phyloP scores from a whole-genome alignment of 2,113 vertebrate genomes.

The Tichodroma muraria region DNA sequence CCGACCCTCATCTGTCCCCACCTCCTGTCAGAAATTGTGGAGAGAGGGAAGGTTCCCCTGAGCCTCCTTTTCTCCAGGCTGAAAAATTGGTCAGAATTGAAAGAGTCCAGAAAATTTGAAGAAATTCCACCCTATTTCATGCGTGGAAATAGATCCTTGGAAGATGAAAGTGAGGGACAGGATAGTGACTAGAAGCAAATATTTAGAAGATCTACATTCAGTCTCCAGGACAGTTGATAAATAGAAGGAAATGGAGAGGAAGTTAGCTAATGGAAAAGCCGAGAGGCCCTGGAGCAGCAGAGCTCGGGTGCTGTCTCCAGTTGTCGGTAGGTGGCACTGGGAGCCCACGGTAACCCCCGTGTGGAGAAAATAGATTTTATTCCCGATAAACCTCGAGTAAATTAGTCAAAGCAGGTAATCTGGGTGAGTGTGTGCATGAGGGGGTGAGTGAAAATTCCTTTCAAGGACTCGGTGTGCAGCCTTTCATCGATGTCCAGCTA shows the following conservation, averaged over 20 bases:
- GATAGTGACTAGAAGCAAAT: not conserved
- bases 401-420: not conserved
- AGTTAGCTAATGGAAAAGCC: conserved; percentile 3
- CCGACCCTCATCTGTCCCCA: not conserved
- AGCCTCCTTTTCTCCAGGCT: not conserved
- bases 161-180: not conserved
- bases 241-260: conserved; percentile 22
- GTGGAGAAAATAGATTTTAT: not conserved
- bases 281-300: not conserved
- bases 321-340: conserved; percentile 31
- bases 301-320: not conserved
- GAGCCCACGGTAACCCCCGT: not conserved
- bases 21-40: not conserved
- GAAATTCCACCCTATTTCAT: not conserved
- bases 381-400: not conserved
- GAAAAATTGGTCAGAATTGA: not conserved
- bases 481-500: not conserved
- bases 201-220: not conserved
- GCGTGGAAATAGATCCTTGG: not conserved
- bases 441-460: not conserved
- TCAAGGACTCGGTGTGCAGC: not conserved
- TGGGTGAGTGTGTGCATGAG: not conserved
- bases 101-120: not conserved
- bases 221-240: not conserved
- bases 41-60: not conserved